These are phyloP conservation scores for Psittacula cyanocephala DNA, from an alignment of 2,113 vertebrate genomes.

Conservation along the genomic window DNA sequence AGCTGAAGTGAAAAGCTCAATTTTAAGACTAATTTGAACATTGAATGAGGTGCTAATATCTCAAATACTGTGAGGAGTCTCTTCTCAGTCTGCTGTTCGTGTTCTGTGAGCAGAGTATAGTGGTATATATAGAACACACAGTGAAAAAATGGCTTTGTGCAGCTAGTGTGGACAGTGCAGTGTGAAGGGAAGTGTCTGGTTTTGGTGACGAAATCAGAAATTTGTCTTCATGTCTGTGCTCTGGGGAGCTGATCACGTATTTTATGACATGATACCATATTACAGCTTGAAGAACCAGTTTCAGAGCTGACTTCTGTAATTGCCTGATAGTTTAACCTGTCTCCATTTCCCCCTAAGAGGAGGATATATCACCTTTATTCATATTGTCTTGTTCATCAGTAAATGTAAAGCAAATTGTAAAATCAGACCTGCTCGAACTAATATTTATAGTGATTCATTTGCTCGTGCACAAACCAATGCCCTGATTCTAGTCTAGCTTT, in stretches of 20 bases:
- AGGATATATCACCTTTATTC: not conserved
- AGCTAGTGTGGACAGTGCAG: not conserved
- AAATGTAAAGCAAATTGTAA: not conserved
- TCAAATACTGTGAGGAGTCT: not conserved
- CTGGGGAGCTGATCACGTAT: not conserved
- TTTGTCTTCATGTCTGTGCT: not conserved
- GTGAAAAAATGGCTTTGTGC: not conserved
- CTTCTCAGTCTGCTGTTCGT: not conserved
- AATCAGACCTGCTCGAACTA: not conserved
- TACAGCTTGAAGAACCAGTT: not conserved
- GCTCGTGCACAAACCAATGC: not conserved
- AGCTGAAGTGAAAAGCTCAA: not conserved
- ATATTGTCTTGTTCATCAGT: not conserved
- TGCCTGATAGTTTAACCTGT: not conserved
- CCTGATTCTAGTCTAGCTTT: not conserved
- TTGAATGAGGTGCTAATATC: not conserved
- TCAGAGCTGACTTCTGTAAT: not conserved
- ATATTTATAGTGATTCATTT: not conserved
- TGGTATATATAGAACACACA: not conserved
- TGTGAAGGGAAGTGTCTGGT: not conserved
- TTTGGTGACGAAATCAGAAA: not conserved
- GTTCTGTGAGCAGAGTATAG: not conserved
- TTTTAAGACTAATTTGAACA: constrained; percentile 13
- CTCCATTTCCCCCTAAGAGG: not conserved
- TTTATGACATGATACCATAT: not conserved